Conservation (phyloP, 2,888 invertebrate genomes). For the Dolomedes plantarius region DNA sequence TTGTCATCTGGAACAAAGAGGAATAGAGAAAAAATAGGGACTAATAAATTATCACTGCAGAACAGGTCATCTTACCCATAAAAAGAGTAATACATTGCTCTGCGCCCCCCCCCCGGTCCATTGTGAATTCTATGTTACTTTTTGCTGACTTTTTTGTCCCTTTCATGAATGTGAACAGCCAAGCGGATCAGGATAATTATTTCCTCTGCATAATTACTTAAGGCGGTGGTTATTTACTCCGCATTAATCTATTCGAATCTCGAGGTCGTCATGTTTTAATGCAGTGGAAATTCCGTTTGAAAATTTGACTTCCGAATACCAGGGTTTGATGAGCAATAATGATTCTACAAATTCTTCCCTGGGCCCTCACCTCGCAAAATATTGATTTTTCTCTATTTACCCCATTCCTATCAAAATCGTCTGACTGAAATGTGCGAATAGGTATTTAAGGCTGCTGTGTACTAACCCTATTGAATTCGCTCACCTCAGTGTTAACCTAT, state of each 20-base stretch:
- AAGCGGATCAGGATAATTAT: slow-evolving; percentile 3
- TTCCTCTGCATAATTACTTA: not conserved
- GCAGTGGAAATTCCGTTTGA: too few relatives aligned
- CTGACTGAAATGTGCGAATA: too few relatives aligned
- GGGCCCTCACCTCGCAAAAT: too few relatives aligned
- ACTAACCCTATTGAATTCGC: too few relatives aligned
- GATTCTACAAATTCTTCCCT: too few relatives aligned
- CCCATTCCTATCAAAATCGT: too few relatives aligned
- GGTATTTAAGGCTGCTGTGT: too few relatives aligned
- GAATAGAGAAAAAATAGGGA: not conserved
- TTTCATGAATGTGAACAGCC: not conserved
- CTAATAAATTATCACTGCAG: not conserved
- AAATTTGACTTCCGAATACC: too few relatives aligned
- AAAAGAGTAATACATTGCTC: not conserved
- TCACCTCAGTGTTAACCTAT: too few relatives aligned
- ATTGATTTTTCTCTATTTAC: too few relatives aligned
- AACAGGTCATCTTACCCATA: not conserved
- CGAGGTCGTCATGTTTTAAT: too few relatives aligned
- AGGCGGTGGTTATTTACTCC: not conserved
- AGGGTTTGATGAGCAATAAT: too few relatives aligned
- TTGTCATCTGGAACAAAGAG: slow-evolving; percentile 12
- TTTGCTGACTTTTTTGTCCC: not conserved
- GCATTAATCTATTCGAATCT: not conserved
- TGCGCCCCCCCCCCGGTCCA: not conserved
- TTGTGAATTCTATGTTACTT: not conserved